A percentile compares a stretch with the other conserved stretches of the same genome.
Evolutionary conservation across 2,113 vertebrate species (phyloP).

Genomic region (Eleginops maclovinus): DNA sequence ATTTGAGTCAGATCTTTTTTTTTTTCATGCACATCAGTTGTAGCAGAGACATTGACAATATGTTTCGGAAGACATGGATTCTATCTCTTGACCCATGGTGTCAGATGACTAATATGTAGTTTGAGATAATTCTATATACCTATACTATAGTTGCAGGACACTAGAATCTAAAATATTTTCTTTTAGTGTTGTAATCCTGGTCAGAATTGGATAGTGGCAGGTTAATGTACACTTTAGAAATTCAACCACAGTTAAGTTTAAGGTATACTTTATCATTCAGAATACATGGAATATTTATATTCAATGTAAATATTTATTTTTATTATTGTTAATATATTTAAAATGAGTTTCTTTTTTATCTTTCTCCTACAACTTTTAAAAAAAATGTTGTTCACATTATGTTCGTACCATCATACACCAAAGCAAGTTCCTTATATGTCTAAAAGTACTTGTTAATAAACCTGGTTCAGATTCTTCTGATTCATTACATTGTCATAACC

Average conservation of each 20-base stretch:
- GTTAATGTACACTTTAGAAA: background rate
- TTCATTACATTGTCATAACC: no score
- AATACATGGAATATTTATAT: no score
- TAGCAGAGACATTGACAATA: constrained; percentile 1
- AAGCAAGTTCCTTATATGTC: no score
- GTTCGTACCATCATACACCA: no score
- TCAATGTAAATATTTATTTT: no score
- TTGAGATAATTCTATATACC: background rate
- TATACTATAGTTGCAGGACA: background rate
- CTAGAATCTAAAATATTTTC: background rate
- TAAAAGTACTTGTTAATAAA: no score
- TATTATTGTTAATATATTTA: no score
- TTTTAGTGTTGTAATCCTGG: background rate
- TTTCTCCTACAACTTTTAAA: no score
- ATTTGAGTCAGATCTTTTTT: constrained; percentile 4
- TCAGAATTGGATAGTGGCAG: background rate
- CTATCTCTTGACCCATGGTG: background rate
- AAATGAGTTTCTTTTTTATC: no score
- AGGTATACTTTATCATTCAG: no score
- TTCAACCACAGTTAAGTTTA: background rate
- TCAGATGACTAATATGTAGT: background rate
- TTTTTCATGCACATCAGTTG: background rate
- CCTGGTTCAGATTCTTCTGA: no score
- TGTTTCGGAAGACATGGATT: background rate
- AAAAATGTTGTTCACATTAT: no score